Percentiles rank a stretch among this genome's conserved stretches.
phyloP scores from a whole-genome alignment of 2,888 invertebrate species.

The Cistogaster globosa region DNA sequence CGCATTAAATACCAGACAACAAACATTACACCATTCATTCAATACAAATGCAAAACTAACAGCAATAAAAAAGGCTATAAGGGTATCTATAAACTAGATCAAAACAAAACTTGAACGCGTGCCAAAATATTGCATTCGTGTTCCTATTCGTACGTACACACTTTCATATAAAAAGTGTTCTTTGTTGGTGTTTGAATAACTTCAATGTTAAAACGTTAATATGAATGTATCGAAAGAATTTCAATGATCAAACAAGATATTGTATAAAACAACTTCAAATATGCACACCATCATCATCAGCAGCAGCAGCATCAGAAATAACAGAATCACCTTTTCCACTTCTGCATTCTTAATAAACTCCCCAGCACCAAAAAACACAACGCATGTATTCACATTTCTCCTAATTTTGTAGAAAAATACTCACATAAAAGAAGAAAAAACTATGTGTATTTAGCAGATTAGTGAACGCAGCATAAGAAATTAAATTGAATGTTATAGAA shows the following conservation, averaged over 20 bases:
- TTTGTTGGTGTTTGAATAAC: slow-evolving; percentile 3
- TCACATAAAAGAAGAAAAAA: background rate
- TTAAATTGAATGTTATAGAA: slow-evolving; percentile 23
- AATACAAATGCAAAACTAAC: background rate
- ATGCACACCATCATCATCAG: slow-evolving; percentile 2
- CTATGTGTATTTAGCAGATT: background rate
- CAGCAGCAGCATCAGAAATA: slow-evolving; percentile 20
- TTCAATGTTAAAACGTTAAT: slow-evolving; percentile 1
- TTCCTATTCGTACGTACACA: slow-evolving; percentile 30
- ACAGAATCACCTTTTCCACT: slow-evolving; percentile 7
- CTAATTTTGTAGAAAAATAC: slow-evolving; percentile 10
- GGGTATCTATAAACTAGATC: slow-evolving; percentile 70
- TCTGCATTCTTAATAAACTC: slow-evolving; percentile 23
- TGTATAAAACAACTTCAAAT: slow-evolving; percentile 8
- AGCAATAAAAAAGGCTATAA: slow-evolving; percentile 56
- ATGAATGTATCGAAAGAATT: slow-evolving; percentile 19
- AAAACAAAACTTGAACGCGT: slow-evolving; percentile 71
- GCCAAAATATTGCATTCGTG: slow-evolving; percentile 69
- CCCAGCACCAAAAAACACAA: slow-evolving; percentile 19
- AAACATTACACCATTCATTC: slow-evolving; percentile 46
- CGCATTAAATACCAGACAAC: slow-evolving; percentile 64
- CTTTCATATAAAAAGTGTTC: slow-evolving; percentile 14
- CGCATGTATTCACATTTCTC: slow-evolving; percentile 52
- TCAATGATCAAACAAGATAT: slow-evolving; percentile 66
- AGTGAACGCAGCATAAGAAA: slow-evolving; percentile 14